Evolutionary conservation across 2,888 invertebrate species (phyloP).

Genomic region (Macrophya annulata): DNA sequence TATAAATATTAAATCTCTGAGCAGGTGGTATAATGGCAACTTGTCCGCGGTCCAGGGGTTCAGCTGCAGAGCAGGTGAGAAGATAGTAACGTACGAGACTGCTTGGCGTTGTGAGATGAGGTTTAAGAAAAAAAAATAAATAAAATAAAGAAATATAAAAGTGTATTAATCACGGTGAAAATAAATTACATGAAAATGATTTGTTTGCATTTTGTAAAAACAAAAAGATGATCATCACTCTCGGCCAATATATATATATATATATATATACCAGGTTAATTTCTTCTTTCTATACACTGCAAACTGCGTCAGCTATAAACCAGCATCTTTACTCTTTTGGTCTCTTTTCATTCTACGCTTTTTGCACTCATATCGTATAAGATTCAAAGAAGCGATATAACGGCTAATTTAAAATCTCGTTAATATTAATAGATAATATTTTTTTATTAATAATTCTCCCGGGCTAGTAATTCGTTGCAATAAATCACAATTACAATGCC

Average conservation of each 20-base stretch:
- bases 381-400: neutral
- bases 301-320: neutral
- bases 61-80: neutral
- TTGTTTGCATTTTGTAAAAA: constrained; percentile 18
- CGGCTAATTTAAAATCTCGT: neutral
- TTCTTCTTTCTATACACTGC: neutral
- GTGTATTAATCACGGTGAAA: constrained; percentile 4
- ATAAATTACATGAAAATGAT: constrained; percentile 33
- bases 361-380: neutral
- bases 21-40: neutral
- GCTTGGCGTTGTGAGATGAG: constrained; percentile 13
- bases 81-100: neutral
- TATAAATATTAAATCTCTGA: constrained; percentile 39
- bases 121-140: neutral
- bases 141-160: neutral
- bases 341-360: neutral
- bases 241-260: too few species aligned
- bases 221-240: neutral
- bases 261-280: neutral
- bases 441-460: constrained; percentile 22
- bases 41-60: constrained; percentile 15
- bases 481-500: constrained; percentile 47
- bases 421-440: constrained; percentile 33
- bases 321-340: neutral
- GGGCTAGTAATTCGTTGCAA: constrained; percentile 16